phyloP scores from a whole-genome alignment of 2,113 vertebrate genomes.

The Nestor notabilis region DNA sequence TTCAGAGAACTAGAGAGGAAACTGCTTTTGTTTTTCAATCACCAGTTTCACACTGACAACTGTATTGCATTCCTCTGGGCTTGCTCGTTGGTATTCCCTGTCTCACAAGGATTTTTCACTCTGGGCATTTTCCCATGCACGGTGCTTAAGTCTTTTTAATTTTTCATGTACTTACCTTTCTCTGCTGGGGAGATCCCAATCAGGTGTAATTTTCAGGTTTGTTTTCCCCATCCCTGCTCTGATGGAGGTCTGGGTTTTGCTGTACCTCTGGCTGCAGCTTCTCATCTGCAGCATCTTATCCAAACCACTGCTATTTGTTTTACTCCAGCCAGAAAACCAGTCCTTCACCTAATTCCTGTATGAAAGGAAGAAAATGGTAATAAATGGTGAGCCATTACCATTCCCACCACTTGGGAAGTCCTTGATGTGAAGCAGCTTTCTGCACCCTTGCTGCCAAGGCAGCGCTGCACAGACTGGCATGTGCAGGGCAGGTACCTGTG shows the following conservation, averaged over 20 bases:
- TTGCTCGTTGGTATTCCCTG: fast-evolving
- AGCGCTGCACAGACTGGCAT: background rate
- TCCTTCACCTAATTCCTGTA: background rate
- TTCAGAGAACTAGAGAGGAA: background rate
- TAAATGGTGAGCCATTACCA: background rate
- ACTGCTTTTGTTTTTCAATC: background rate
- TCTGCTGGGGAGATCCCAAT: background rate
- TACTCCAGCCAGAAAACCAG: background rate
- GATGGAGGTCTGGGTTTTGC: background rate
- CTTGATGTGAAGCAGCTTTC: background rate
- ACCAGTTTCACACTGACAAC: background rate
- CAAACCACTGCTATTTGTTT: background rate
- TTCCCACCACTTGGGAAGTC: background rate
- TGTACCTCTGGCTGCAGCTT: background rate
- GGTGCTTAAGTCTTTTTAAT: background rate
- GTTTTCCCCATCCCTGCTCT: background rate
- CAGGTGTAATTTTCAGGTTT: background rate
- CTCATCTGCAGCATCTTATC: background rate
- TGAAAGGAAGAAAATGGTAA: background rate
- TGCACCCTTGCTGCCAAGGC: background rate
- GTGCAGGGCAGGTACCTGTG: background rate
- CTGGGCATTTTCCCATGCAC: background rate
- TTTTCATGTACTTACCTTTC: background rate
- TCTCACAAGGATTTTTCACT: background rate
- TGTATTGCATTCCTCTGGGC: background rate